phyloP scores from a whole-genome alignment of 35 echinoderm and acorn worm genomes.

The Heliocidaris tuberculata region DNA sequence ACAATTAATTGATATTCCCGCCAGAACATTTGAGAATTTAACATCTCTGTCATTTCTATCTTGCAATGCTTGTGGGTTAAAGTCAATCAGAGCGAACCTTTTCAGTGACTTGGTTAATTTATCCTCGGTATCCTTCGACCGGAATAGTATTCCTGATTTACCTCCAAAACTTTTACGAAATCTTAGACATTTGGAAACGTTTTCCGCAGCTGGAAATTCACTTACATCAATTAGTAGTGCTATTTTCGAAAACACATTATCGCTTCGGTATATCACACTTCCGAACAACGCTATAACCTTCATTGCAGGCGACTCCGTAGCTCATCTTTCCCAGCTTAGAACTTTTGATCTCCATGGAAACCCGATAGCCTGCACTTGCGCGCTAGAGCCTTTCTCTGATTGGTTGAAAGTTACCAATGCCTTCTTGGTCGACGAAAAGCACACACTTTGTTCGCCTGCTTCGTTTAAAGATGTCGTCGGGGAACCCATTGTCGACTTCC shows the following conservation, averaged over 20 bases:
- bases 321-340: neutral
- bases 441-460: conserved; percentile 22
- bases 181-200: neutral
- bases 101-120: neutral
- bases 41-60: neutral
- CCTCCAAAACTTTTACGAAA: neutral
- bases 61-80: neutral
- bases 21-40: neutral
- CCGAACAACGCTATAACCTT: conserved; percentile 22
- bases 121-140: neutral
- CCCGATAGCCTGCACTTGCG: conserved; percentile 22
- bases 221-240: neutral
- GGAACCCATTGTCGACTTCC: neutral
- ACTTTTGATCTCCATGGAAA: conserved; percentile 24
- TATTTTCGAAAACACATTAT: conserved; percentile 15
- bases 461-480: neutral
- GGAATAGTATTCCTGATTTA: neutral
- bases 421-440: neutral
- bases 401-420: conserved; percentile 18
- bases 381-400: conserved; percentile 23
- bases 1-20: neutral
- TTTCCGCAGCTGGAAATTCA: conserved; percentile 23
- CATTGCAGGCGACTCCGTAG: neutral
- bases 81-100: neutral
- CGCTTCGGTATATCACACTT: neutral